Evolutionary conservation across 2,888 invertebrate genomes (phyloP).

Genomic region (Limnephilus rhombicus): DNA sequence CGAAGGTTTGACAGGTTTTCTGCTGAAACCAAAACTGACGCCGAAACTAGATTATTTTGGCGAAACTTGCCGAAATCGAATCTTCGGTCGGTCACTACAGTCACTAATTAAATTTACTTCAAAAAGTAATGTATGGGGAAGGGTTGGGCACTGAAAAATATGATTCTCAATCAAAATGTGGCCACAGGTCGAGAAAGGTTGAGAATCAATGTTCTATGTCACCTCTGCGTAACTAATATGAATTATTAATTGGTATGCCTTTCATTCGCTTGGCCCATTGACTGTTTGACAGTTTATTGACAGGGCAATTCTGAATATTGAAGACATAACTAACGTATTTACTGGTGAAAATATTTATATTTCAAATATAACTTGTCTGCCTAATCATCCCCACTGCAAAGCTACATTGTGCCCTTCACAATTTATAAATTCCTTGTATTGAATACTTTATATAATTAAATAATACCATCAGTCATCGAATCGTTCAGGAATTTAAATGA

Average conservation of each 20-base stretch:
- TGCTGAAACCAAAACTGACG: too few relatives aligned
- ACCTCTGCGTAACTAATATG: neutral
- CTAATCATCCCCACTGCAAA: neutral
- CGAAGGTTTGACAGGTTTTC: too few relatives aligned
- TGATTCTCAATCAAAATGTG: too few relatives aligned
- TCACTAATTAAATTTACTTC: too few relatives aligned
- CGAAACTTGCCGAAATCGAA: too few relatives aligned
- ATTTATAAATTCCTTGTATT: neutral
- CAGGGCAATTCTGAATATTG: neutral
- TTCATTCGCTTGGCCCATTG: neutral
- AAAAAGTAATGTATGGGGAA: too few relatives aligned
- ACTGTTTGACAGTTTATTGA: neutral
- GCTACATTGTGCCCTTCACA: neutral
- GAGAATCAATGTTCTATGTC: neutral
- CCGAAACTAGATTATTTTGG: too few relatives aligned
- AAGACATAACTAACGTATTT: neutral
- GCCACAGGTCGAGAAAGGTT: neutral
- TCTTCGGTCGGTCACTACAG: too few relatives aligned
- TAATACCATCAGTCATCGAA: neutral
- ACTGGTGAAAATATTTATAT: neutral
- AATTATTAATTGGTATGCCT: neutral
- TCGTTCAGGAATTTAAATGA: neutral
- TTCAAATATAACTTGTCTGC: neutral
- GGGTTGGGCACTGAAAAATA: too few relatives aligned
- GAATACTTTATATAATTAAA: neutral